Conservation (phyloP, 2,888 invertebrate genomes). For the Leptopilina syphax region DNA sequence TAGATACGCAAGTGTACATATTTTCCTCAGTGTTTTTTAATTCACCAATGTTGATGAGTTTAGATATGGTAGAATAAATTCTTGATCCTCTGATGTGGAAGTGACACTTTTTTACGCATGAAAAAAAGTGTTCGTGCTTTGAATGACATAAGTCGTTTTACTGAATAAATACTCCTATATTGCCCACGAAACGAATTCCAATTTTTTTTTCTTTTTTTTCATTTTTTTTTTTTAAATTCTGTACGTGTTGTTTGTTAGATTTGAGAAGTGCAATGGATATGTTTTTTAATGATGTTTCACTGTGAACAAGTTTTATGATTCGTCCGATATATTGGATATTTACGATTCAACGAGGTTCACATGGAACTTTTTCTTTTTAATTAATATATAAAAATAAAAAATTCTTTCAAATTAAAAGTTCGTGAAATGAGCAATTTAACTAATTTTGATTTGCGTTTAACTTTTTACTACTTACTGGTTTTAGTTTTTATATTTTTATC, state of each 20-base stretch:
- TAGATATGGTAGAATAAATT: conserved; percentile 16
- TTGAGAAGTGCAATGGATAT: not conserved
- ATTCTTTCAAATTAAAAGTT: no score
- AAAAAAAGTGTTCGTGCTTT: conserved; percentile 3
- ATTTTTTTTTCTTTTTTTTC: not conserved
- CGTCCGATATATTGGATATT: no score
- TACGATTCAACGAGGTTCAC: no score
- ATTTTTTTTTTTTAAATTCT: not conserved
- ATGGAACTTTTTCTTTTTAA: no score
- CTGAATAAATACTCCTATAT: conserved; percentile 11
- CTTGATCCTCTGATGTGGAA: not conserved
- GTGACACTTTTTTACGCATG: conserved; percentile 11
- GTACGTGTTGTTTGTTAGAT: not conserved
- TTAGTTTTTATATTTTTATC: no score
- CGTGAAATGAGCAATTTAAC: no score
- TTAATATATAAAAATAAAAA: no score
- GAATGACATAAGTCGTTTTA: not conserved
- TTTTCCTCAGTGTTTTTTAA: not conserved
- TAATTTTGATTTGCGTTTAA: no score
- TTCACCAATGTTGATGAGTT: not conserved
- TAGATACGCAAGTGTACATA: no score
- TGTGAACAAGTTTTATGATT: no score
- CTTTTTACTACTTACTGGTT: no score
- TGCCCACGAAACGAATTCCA: not conserved
- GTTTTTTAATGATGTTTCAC: not conserved